phyloP scores from a whole-genome alignment of 2,797 vertebrate species.

The Acropternis orthonyx region DNA sequence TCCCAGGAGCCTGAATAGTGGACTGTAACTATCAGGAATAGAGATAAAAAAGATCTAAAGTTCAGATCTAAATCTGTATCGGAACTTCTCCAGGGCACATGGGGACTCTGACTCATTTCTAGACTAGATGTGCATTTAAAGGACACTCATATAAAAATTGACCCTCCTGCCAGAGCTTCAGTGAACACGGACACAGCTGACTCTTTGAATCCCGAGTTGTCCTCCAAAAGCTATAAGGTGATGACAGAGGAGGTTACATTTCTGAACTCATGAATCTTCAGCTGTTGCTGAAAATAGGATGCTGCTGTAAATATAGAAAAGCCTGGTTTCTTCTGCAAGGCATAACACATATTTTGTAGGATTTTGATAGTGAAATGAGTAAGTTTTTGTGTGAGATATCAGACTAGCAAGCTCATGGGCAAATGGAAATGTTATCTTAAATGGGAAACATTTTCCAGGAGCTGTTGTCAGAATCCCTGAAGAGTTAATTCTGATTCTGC shows the following conservation, averaged over 20 bases:
- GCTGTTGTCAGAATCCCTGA: background rate
- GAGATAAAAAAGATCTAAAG: constrained; percentile 34
- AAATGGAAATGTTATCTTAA: background rate
- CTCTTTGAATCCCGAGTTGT: background rate
- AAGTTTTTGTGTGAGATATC: background rate
- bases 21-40: background rate
- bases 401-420: background rate
- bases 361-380: background rate
- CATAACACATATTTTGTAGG: background rate
- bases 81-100: background rate
- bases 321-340: background rate
- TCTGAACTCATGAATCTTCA: background rate
- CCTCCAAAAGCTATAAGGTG: background rate
- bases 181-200: background rate
- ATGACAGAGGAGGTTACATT: background rate
- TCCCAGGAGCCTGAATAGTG: background rate
- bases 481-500: background rate
- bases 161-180: background rate
- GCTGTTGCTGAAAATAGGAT: background rate
- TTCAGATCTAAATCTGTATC: constrained; percentile 1
- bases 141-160: background rate
- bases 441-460: background rate
- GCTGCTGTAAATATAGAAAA: background rate
- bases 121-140: background rate
- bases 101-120: constrained; percentile 42